A percentile compares a stretch with the other conserved stretches of the same genome.
phyloP scores from a whole-genome alignment of 1,140 invertebrate genomes.

The Zaprionus inermis region DNA sequence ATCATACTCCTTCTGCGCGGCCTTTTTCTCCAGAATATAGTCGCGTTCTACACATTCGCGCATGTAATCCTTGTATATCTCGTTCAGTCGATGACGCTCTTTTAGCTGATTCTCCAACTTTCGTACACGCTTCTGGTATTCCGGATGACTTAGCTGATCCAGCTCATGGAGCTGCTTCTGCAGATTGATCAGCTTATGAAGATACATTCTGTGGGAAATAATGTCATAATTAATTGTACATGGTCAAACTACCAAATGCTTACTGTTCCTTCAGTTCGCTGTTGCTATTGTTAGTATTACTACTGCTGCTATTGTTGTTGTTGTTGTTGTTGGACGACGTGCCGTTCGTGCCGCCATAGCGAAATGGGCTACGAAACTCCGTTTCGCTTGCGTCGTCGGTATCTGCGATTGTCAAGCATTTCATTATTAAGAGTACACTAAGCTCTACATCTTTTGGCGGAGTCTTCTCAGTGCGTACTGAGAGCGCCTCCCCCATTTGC shows the following conservation, averaged over 20 bases:
- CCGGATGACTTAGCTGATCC: conserved; percentile 93
- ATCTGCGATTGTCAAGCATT: conserved; percentile 86
- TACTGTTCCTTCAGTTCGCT: conserved; percentile 96
- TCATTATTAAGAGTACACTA: conserved; percentile 24
- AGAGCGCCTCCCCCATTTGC: background rate
- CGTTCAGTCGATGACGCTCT: conserved; percentile 92
- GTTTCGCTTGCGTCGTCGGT: conserved; percentile 96
- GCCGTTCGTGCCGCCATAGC: conserved; percentile 89
- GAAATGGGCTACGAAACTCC: conserved; percentile 87
- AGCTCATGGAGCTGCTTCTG: conserved; percentile 96
- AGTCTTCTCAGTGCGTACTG: background rate
- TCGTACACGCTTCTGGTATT: conserved; percentile 92
- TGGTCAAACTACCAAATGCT: conserved; percentile 49
- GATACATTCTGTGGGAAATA: conserved; percentile 91
- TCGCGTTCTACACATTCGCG: conserved; percentile 94
- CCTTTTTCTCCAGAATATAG: conserved; percentile 94
- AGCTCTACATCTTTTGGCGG: background rate
- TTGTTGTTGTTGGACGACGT: conserved; percentile 46
- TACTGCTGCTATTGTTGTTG: conserved; percentile 41
- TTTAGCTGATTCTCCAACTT: conserved; percentile 92
- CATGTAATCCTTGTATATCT: conserved; percentile 92
- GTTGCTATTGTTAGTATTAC: conserved; percentile 64
- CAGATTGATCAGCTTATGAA: conserved; percentile 94
- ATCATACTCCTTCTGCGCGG: conserved; percentile 95
- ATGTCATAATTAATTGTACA: background rate